These are phyloP conservation scores for Acrocephalus arundinaceus DNA, from an alignment of 2,113 vertebrate species.

Conservation along the genomic window DNA sequence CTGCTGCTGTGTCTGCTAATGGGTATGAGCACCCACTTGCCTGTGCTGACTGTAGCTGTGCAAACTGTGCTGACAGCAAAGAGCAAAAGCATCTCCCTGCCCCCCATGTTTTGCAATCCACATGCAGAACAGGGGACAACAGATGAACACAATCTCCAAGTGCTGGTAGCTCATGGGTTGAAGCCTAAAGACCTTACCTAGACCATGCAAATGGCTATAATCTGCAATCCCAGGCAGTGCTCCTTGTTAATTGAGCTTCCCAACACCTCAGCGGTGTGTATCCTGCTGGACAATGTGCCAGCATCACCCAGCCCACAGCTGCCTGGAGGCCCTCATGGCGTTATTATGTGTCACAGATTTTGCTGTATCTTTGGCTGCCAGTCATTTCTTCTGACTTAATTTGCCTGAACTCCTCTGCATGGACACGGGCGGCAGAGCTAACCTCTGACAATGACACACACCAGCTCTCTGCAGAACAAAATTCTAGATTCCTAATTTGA, in stretches of 20 bases:
- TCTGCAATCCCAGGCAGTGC: background rate
- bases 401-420: background rate
- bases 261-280: background rate
- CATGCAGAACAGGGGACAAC: background rate
- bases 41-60: background rate
- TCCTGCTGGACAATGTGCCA: background rate
- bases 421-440: background rate
- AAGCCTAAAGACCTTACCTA: background rate
- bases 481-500: slow-evolving; percentile 4
- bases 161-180: background rate
- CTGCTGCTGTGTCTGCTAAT: background rate
- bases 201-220: background rate
- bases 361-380: background rate
- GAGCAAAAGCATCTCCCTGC: background rate
- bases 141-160: background rate
- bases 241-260: background rate
- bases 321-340: background rate
- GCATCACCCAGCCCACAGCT: background rate
- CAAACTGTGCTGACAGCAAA: background rate
- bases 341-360: background rate
- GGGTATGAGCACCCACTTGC: accelerated
- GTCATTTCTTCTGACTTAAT: background rate
- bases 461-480: background rate
- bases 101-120: background rate
- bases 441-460: slow-evolving; percentile 8